Conservation (phyloP, 2,113 vertebrate species). For the Ochotona princeps region DNA sequence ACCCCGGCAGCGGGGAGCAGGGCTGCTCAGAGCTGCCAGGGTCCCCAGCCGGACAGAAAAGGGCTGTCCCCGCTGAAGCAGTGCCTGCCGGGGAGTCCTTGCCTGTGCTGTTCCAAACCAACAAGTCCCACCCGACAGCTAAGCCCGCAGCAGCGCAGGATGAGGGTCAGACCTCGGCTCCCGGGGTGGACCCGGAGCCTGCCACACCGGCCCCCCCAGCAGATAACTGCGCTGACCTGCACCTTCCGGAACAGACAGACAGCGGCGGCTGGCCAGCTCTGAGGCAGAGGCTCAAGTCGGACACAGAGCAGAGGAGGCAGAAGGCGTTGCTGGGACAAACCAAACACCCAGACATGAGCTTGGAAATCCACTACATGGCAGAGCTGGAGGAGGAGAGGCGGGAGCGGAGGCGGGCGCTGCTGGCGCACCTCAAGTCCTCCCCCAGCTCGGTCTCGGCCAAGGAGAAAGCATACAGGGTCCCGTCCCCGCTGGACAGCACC, state of each 20-base stretch:
- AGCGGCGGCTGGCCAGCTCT: fast-evolving
- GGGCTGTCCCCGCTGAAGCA: fast-evolving
- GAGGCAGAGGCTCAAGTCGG: neutral
- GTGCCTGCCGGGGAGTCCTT: fast-evolving
- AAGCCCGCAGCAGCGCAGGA: fast-evolving
- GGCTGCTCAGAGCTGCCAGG: fast-evolving
- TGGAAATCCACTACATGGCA: neutral
- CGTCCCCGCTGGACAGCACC: neutral
- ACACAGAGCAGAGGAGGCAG: neutral
- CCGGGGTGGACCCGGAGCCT: fast-evolving
- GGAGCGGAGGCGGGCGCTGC: fast-evolving
- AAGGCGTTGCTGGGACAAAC: neutral
- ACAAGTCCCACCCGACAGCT: fast-evolving
- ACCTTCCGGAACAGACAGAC: fast-evolving
- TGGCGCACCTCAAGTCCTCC: neutral
- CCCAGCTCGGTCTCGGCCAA: fast-evolving
- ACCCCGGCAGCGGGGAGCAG: fast-evolving
- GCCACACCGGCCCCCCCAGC: fast-evolving
- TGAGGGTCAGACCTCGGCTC: fast-evolving
- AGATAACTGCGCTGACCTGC: fast-evolving
- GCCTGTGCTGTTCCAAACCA: fast-evolving
- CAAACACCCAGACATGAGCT: neutral
- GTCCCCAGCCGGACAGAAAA: too few species aligned
- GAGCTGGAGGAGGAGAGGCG: neutral
- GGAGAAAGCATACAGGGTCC: fast-evolving